phyloP scores from a whole-genome alignment of 2,888 invertebrate genomes.

The Sesia bembeciformis region DNA sequence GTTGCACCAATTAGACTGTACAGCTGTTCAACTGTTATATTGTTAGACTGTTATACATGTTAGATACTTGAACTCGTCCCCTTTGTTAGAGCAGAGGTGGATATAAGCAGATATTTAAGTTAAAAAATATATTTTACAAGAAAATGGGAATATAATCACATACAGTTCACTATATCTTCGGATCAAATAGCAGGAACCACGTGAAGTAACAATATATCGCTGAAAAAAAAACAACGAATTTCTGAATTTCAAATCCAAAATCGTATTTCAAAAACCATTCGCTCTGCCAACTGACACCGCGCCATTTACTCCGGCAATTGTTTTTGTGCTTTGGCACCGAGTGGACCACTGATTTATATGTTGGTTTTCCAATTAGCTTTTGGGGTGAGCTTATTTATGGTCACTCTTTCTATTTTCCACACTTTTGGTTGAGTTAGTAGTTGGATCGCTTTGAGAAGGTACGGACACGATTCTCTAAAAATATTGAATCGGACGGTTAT shows the following conservation, averaged over 20 bases:
- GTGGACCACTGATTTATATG: conserved; percentile 56
- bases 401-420: conserved; percentile 54
- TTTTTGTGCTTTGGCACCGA: conserved; percentile 41
- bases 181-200: neutral
- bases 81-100: too few relatives aligned
- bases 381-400: conserved; percentile 60
- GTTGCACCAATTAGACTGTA: too few relatives aligned
- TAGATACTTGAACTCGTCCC: too few relatives aligned
- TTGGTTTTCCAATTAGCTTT: conserved; percentile 64
- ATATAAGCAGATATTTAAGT: too few relatives aligned
- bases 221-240: neutral
- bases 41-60: too few relatives aligned
- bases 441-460: too few relatives aligned
- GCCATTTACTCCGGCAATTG: conserved; percentile 31
- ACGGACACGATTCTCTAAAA: too few relatives aligned
- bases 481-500: too few relatives aligned
- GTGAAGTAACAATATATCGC: neutral
- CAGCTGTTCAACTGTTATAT: too few relatives aligned
- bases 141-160: neutral
- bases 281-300: conserved; percentile 18
- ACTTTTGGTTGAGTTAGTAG: conserved; percentile 34
- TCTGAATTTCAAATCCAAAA: conserved; percentile 8
- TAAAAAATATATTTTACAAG: too few relatives aligned
- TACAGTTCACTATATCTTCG: neutral
- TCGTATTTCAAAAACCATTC: conserved; percentile 17